These are phyloP conservation scores for Ceratotherium simum DNA, from an alignment of 2,113 vertebrate genomes.

Conservation along the genomic window DNA sequence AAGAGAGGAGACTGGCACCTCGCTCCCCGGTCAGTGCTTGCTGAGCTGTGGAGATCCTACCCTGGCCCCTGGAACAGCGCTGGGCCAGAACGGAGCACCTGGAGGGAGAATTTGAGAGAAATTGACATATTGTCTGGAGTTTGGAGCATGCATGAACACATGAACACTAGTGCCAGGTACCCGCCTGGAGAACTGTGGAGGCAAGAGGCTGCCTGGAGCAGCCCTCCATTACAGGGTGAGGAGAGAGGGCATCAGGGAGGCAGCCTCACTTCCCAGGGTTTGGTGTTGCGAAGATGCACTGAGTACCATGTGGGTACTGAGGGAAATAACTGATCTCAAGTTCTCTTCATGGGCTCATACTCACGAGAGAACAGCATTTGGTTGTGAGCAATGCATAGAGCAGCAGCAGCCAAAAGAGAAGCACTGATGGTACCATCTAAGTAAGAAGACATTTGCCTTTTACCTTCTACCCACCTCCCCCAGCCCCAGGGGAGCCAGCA, in stretches of 20 bases:
- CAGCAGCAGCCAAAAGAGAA: neutral
- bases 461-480: neutral
- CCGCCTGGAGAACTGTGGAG: neutral
- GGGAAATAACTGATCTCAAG: neutral
- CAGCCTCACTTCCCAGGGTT: neutral
- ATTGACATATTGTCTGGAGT: neutral
- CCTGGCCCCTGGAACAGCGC: neutral
- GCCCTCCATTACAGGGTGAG: too few species aligned
- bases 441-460: neutral
- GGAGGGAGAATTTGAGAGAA: neutral
- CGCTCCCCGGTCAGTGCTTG: neutral
- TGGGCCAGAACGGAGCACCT: neutral
- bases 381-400: neutral
- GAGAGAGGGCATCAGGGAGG: neutral
- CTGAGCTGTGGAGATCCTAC: neutral
- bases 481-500: neutral
- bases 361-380: neutral
- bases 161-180: neutral
- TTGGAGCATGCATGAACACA: neutral
- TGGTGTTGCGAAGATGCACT: neutral
- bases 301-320: fast-evolving
- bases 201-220: neutral
- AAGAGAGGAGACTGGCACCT: neutral
- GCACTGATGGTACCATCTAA: neutral
- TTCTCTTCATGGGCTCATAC: neutral